phyloP scores from a whole-genome alignment of 1,140 invertebrate species.

The Acromyrmex echinatior region DNA sequence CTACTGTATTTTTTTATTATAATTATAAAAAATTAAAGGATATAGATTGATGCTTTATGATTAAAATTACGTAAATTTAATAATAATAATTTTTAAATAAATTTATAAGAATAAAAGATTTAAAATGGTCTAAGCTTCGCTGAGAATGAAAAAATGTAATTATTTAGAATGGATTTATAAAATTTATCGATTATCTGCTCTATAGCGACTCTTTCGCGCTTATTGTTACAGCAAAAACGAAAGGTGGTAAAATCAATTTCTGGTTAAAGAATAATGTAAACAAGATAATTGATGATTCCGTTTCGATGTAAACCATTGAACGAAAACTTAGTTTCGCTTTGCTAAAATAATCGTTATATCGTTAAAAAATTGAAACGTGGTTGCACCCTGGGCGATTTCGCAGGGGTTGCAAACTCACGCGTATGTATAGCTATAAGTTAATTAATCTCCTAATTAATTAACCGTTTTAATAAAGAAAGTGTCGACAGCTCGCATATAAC shows the following conservation, averaged over 20 bases:
- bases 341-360: slow-evolving; percentile 9
- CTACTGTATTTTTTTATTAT: not conserved
- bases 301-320: slow-evolving; percentile 62
- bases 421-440: slow-evolving; percentile 11
- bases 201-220: not conserved
- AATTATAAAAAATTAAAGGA: not conserved
- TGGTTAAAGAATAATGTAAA: slow-evolving; percentile 63
- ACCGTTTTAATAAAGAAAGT: slow-evolving; percentile 57
- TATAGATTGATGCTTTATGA: not conserved
- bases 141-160: not conserved
- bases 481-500: slow-evolving; percentile 39
- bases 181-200: slow-evolving; percentile 24
- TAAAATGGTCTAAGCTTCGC: not conserved
- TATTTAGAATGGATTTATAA: slow-evolving; percentile 8
- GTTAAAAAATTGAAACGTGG: not conserved
- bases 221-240: slow-evolving; percentile 67
- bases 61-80: not conserved
- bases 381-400: not conserved
- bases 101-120: not conserved
- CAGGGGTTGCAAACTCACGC: not conserved
- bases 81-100: not conserved
- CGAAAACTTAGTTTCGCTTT: slow-evolving; percentile 26
- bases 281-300: slow-evolving; percentile 70
- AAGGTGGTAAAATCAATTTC: slow-evolving; percentile 63
- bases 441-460: slow-evolving; percentile 54